Evolutionary conservation across 2,797 vertebrate genomes (phyloP).

Genomic region (Danio choprae): DNA sequence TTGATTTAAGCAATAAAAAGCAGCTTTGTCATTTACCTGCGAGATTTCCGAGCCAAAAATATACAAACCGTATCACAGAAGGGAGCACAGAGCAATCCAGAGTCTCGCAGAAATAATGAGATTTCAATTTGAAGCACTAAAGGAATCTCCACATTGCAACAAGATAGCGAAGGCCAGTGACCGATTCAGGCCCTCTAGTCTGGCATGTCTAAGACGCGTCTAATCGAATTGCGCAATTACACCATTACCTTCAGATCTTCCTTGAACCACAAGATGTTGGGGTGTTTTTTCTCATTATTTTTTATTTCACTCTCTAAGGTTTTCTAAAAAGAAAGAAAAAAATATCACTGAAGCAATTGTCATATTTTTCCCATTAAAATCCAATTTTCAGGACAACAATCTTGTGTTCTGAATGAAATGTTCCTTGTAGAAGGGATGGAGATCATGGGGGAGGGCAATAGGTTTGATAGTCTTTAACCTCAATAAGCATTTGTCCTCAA

Average conservation of each 20-base stretch:
- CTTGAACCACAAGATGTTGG: background rate
- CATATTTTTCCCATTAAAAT: background rate
- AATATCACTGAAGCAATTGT: background rate
- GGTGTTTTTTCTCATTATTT: background rate
- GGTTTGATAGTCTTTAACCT: conserved; percentile 10
- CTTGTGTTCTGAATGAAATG: background rate
- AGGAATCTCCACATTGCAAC: conserved; percentile 5
- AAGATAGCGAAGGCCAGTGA: conserved; percentile 30
- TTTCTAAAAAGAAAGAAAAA: background rate
- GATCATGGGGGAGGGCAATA: background rate
- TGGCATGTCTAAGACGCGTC: background rate
- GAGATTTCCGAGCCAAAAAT: background rate
- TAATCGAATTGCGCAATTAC: conserved; percentile 42
- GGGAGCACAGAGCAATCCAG: background rate
- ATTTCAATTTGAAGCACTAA: conserved; percentile 11
- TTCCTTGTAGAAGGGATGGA: background rate
- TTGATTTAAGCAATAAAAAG: conserved; percentile 11
- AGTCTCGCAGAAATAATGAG: background rate
- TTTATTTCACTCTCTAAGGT: background rate
- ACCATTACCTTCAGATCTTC: conserved; percentile 28
- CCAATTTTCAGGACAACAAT: background rate
- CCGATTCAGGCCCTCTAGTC: background rate
- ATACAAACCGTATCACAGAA: background rate
- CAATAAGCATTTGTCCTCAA: conserved; percentile 9
- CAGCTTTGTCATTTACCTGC: conserved; percentile 9